phyloP scores from a whole-genome alignment of 2,888 invertebrate genomes.

The Crocallis elinguaria region DNA sequence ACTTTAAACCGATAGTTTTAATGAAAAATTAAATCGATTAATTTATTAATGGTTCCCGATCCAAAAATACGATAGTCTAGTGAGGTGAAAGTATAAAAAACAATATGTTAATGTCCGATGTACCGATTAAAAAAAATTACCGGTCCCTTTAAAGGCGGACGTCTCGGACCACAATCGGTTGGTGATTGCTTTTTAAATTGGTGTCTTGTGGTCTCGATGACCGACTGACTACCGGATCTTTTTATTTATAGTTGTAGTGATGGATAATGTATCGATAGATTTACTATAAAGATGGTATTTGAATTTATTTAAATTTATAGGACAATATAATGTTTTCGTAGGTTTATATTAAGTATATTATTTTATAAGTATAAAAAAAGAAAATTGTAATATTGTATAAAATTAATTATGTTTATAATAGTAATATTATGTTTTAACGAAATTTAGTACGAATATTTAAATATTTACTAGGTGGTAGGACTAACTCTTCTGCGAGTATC shows the following conservation, averaged over 20 bases:
- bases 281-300: constrained; percentile 18
- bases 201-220: constrained; percentile 54
- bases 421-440: not conserved
- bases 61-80: constrained; percentile 41
- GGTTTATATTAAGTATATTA: not conserved
- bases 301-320: not conserved
- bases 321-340: not conserved
- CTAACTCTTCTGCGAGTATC: too few relatives aligned
- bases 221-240: constrained; percentile 61
- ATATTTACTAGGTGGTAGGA: too few relatives aligned
- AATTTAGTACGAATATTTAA: too few relatives aligned
- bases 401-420: not conserved
- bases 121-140: constrained; percentile 65
- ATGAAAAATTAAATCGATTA: constrained; percentile 33
- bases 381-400: not conserved
- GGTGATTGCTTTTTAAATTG: constrained; percentile 80
- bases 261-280: constrained; percentile 33
- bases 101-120: constrained; percentile 67
- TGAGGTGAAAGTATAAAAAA: constrained; percentile 67
- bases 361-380: too few relatives aligned
- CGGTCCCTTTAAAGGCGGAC: constrained; percentile 73
- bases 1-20: constrained; percentile 26
- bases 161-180: constrained; percentile 61
- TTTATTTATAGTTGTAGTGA: constrained; percentile 55
- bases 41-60: constrained; percentile 28